Evolutionary conservation across 2,113 vertebrate genomes (phyloP).

Genomic region (Dolichotis patagonum): DNA sequence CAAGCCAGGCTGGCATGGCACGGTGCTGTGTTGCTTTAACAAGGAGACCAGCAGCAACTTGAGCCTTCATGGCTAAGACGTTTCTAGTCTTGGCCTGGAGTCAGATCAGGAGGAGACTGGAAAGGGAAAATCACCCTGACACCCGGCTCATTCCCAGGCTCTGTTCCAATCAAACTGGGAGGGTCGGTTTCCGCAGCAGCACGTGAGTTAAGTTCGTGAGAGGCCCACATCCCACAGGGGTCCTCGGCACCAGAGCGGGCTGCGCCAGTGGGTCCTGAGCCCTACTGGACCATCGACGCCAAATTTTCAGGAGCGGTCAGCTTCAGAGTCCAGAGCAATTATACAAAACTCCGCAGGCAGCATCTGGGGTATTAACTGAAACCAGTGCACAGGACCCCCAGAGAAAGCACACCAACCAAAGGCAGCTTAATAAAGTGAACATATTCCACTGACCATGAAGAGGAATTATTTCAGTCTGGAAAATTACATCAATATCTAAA

Average conservation of each 20-base stretch:
- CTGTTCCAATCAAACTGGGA: neutral
- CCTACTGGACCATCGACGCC: conserved; percentile 72
- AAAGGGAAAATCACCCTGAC: conserved; percentile 34
- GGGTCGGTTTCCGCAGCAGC: conserved; percentile 49
- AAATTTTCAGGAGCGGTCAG: conserved; percentile 80
- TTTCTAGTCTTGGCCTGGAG: neutral
- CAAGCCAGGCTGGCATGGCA: neutral
- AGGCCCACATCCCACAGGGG: conserved; percentile 49
- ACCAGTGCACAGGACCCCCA: conserved; percentile 49
- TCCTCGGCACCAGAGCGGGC: conserved; percentile 65
- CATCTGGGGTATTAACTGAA: conserved; percentile 62
- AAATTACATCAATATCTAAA: conserved; percentile 79
- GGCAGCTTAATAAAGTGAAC: conserved; percentile 45
- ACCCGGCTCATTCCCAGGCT: neutral
- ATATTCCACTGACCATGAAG: conserved; percentile 56
- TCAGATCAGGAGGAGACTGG: conserved; percentile 14
- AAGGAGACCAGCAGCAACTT: neutral
- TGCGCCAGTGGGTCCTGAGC: conserved; percentile 66
- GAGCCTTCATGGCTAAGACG: neutral
- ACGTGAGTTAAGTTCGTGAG: conserved; percentile 55
- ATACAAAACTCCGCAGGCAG: conserved; percentile 45
- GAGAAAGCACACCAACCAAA: conserved; percentile 16
- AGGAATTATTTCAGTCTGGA: conserved; percentile 48
- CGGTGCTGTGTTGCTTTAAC: neutral
- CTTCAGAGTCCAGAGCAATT: conserved; percentile 79